These are phyloP conservation scores for Chiloscyllium plagiosum DNA, from an alignment of 2,113 vertebrate genomes.

Conservation along the genomic window DNA sequence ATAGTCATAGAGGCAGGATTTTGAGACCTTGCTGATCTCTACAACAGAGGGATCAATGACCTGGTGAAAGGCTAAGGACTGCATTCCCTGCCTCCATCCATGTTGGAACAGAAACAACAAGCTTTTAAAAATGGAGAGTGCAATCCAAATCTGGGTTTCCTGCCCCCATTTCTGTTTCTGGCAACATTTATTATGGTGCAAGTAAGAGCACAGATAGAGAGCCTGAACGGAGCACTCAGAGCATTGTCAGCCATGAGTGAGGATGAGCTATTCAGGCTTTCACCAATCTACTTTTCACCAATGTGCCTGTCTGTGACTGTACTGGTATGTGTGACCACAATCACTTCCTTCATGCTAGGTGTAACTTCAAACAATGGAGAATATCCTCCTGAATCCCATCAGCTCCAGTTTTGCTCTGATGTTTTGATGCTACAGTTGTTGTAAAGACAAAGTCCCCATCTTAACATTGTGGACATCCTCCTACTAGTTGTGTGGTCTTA, in stretches of 20 bases:
- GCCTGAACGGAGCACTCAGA: neutral
- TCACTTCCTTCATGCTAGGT: no score
- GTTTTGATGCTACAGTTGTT: no score
- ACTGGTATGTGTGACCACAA: no score
- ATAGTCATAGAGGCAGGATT: neutral
- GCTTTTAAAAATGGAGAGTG: neutral
- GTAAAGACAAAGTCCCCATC: no score
- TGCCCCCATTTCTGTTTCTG: neutral
- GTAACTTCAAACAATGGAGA: no score
- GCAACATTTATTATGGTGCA: neutral
- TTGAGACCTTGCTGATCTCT: neutral
- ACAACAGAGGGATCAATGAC: no score
- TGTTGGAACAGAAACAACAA: neutral
- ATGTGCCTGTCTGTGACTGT: no score
- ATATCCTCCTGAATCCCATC: no score
- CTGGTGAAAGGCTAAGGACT: neutral
- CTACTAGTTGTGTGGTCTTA: no score
- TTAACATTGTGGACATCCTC: no score
- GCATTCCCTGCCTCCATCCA: neutral
- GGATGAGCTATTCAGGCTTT: neutral
- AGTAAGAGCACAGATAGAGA: neutral
- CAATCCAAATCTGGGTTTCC: neutral
- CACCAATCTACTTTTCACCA: neutral
- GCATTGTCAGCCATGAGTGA: neutral
- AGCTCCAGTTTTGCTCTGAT: no score